Evolutionary conservation across 92 coral and sea anemone species (phyloP).

Genomic region (Ricordea florida): DNA sequence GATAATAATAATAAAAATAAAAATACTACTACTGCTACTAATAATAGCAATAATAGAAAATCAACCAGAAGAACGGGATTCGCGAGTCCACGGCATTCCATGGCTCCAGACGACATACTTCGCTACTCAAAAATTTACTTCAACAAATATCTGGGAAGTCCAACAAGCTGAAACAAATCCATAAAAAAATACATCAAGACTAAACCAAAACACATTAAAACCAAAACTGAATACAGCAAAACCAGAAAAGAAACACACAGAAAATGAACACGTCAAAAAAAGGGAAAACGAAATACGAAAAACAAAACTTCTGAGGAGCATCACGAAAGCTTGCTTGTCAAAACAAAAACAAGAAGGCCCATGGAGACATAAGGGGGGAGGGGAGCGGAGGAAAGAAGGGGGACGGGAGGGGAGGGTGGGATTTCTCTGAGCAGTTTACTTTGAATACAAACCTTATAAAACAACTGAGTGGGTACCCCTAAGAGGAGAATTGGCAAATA

Average conservation of each 20-base stretch:
- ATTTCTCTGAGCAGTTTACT: background rate
- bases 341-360: background rate
- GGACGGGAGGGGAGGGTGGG: background rate
- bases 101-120: too few species aligned
- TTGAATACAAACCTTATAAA: conserved; percentile 74
- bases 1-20: too few species aligned
- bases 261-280: background rate
- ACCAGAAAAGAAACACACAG: background rate
- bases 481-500: conserved; percentile 79
- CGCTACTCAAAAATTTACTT: too few species aligned
- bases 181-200: background rate
- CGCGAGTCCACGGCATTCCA: too few species aligned
- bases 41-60: too few species aligned
- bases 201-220: background rate
- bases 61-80: too few species aligned
- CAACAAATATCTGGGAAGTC: conserved; percentile 80
- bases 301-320: background rate
- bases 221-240: background rate
- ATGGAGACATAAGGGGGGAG: background rate
- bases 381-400: background rate
- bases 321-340: too few species aligned
- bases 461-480: conserved; percentile 54
- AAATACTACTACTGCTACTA: too few species aligned
- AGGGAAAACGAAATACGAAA: background rate
- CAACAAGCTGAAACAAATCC: conserved; percentile 52